phyloP scores from a whole-genome alignment of 2,797 vertebrate species.

The Aldrovandia affinis region DNA sequence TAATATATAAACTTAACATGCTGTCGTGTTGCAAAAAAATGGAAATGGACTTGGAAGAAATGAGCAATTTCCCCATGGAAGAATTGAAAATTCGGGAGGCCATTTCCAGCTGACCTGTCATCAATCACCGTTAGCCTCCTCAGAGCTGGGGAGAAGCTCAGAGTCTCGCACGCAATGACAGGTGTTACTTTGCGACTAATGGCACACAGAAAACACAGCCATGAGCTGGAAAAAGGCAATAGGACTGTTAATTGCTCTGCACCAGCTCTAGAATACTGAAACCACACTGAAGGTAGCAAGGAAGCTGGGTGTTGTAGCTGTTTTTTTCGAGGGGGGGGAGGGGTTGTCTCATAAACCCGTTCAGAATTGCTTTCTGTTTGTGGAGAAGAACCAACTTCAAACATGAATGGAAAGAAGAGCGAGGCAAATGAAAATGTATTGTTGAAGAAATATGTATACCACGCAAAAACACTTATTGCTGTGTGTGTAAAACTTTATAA shows the following conservation, averaged over 20 bases:
- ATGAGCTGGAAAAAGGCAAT: conserved; percentile 73
- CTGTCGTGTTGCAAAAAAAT: conserved; percentile 87
- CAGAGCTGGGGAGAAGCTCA: conserved; percentile 72
- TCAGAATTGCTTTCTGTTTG: conserved; percentile 45
- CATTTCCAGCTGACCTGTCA: conserved; percentile 92
- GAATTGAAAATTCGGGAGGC: conserved; percentile 93
- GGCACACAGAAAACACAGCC: conserved; percentile 81
- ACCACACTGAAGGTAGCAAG: conserved; percentile 39
- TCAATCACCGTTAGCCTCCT: conserved; percentile 93
- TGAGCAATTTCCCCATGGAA: conserved; percentile 99
- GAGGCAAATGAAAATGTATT: background rate
- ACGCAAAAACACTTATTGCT: background rate
- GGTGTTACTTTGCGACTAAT: conserved; percentile 87
- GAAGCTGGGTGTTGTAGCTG: background rate
- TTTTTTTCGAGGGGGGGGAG: too few relatives aligned
- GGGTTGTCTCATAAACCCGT: background rate
- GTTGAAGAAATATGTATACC: background rate
- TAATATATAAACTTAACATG: conserved; percentile 91
- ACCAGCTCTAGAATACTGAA: conserved; percentile 51
- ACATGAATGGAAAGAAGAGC: conserved; percentile 48
- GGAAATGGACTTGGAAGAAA: conserved; percentile 95
- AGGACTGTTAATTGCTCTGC: conserved; percentile 77
- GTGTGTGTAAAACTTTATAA: too few relatives aligned
- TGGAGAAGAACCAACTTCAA: conserved; percentile 49
- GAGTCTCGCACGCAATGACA: conserved; percentile 79